Conservation (phyloP, 1,140 invertebrate species). For the Gonatopus flavifemur region DNA sequence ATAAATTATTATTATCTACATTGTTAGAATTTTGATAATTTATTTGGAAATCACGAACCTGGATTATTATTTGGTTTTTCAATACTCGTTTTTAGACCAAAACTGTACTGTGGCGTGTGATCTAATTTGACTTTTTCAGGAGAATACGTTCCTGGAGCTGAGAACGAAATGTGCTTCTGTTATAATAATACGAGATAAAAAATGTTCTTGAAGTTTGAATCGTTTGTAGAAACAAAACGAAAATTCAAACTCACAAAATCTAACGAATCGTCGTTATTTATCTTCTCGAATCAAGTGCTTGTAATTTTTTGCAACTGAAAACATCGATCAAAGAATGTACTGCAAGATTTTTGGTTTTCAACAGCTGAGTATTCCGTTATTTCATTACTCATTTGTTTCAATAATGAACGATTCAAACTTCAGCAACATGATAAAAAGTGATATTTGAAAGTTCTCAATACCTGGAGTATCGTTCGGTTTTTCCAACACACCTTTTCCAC, state of each 20-base stretch:
- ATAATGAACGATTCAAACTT: slow-evolving; percentile 14
- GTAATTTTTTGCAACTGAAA: no score
- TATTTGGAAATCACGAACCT: slow-evolving; percentile 7
- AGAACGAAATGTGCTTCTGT: no score
- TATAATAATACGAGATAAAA: no score
- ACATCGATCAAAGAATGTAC: no score
- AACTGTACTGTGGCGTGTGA: slow-evolving; percentile 26
- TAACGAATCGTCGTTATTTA: slow-evolving; percentile 21
- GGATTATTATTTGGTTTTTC: slow-evolving; percentile 28
- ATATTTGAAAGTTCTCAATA: not conserved
- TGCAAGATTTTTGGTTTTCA: no score
- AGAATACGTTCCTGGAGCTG: slow-evolving; percentile 5
- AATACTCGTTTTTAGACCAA: slow-evolving; percentile 39
- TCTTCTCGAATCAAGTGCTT: no score
- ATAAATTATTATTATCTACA: slow-evolving; percentile 5
- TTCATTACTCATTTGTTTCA: no score
- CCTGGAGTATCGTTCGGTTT: slow-evolving; percentile 57
- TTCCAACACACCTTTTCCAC: slow-evolving; percentile 56
- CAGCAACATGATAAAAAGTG: slow-evolving; percentile 27
- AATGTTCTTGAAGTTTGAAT: not conserved
- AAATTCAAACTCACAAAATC: slow-evolving; percentile 46
- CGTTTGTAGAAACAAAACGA: not conserved
- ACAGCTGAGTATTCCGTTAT: no score
- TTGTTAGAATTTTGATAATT: slow-evolving; percentile 1
- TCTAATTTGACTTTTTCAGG: slow-evolving; percentile 32